Evolutionary conservation across 2,888 invertebrate genomes (phyloP).

Genomic region (Aethes cnicana): DNA sequence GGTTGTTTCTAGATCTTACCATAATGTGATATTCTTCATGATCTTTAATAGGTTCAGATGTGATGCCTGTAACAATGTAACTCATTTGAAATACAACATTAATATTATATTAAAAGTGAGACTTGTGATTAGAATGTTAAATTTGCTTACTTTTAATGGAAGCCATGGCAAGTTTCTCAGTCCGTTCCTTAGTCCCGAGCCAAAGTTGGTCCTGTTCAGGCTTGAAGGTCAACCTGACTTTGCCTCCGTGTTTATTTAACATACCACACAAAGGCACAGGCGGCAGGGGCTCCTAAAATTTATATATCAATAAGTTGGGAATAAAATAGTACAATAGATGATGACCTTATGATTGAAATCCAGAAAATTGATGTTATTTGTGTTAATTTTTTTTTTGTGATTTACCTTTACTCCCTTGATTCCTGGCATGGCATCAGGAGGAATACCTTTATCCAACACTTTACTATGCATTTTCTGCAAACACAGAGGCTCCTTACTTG

Average conservation of each 20-base stretch:
- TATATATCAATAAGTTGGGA: conserved; percentile 9
- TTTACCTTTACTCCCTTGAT: conserved; percentile 90
- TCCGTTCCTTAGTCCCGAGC: conserved; percentile 96
- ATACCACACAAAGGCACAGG: conserved; percentile 92
- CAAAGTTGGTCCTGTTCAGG: conserved; percentile 94
- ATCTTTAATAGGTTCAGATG: conserved; percentile 92
- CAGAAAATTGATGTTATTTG: no score
- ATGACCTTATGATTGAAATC: no score
- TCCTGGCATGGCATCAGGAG: conserved; percentile 94
- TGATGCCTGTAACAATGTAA: conserved; percentile 60
- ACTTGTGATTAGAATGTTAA: not conserved
- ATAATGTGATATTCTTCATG: conserved; percentile 95
- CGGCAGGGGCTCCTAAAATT: conserved; percentile 88
- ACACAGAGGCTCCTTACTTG: conserved; percentile 87
- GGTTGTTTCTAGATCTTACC: no score
- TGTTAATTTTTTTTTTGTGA: no score
- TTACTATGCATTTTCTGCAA: conserved; percentile 92
- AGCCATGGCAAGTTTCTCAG: conserved; percentile 94
- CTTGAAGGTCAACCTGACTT: conserved; percentile 95
- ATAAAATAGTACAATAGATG: no score
- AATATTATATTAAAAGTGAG: no score
- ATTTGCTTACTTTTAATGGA: conserved; percentile 89
- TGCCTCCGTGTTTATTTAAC: conserved; percentile 94
- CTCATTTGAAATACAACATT: no score
- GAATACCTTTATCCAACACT: conserved; percentile 93